Evolutionary conservation across 1,140 invertebrate species (phyloP).

Genomic region (Hesperophylax magnus): DNA sequence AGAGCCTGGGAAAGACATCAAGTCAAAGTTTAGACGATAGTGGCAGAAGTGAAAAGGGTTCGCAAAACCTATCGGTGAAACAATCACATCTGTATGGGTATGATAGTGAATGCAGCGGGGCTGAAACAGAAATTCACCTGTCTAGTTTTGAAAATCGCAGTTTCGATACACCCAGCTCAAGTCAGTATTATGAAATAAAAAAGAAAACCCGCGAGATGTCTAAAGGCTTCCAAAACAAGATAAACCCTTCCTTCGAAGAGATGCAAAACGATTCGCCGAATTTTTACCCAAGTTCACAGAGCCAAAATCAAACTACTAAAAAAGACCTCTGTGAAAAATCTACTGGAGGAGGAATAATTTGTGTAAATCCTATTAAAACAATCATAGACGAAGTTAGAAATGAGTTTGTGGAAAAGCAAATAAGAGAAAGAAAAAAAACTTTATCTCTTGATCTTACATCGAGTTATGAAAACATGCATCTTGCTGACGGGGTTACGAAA

Average conservation of each 20-base stretch:
- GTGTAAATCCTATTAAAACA: constrained; percentile 53
- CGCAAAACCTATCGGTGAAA: constrained; percentile 7
- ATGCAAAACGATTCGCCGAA: background rate
- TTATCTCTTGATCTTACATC: constrained; percentile 61
- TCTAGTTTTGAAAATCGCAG: constrained; percentile 50
- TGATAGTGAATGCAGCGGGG: constrained; percentile 65
- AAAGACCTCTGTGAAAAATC: background rate
- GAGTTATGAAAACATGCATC: constrained; percentile 58
- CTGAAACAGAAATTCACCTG: constrained; percentile 64
- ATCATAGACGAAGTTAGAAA: constrained; percentile 52
- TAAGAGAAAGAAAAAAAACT: constrained; percentile 59
- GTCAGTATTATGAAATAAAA: background rate
- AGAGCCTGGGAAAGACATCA: background rate
- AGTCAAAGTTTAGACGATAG: background rate
- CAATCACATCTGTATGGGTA: constrained; percentile 61
- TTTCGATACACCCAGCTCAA: constrained; percentile 24
- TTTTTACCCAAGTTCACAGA: background rate
- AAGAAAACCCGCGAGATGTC: background rate
- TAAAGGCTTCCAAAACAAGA: constrained; percentile 11
- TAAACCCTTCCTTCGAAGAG: background rate
- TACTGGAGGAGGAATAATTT: constrained; percentile 21
- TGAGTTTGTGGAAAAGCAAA: constrained; percentile 45
- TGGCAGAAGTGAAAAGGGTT: constrained; percentile 9
- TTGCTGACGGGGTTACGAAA: background rate
- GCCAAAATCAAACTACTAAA: background rate